Evolutionary conservation across 2,113 vertebrate species (phyloP).

Genomic region (Phylloscopus whistleri): DNA sequence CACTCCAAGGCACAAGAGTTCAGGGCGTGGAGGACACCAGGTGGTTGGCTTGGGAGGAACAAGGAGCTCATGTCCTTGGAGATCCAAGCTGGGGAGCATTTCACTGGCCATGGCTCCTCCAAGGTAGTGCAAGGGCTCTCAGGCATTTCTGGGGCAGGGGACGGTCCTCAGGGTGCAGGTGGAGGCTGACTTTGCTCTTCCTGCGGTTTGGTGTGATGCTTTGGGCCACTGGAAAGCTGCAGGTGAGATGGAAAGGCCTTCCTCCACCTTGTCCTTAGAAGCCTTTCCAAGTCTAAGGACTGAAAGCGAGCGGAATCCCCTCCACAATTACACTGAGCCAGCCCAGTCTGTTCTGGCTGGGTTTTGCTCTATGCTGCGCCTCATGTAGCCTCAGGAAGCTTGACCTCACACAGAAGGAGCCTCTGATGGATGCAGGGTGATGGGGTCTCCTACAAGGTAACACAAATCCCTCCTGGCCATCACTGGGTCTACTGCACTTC

Average conservation of each 20-base stretch:
- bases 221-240: not conserved
- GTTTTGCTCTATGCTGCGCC: not conserved
- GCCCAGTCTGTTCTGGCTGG: not conserved
- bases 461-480: not conserved
- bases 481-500: not conserved
- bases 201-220: not conserved
- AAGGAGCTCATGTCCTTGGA: accelerated
- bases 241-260: not conserved
- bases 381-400: not conserved
- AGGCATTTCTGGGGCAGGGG: not conserved
- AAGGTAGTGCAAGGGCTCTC: not conserved
- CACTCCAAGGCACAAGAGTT: not conserved
- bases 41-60: not conserved
- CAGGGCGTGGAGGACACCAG: not conserved
- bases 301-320: accelerated
- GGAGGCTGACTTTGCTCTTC: not conserved
- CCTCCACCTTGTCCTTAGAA: not conserved
- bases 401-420: not conserved
- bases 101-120: accelerated
- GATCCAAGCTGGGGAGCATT: not conserved
- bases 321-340: not conserved
- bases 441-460: not conserved
- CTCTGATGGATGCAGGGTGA: not conserved
- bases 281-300: not conserved
- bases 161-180: accelerated